These are phyloP conservation scores for Drosophila pallidifrons DNA, from an alignment of 1,140 invertebrate species.

Conservation along the genomic window DNA sequence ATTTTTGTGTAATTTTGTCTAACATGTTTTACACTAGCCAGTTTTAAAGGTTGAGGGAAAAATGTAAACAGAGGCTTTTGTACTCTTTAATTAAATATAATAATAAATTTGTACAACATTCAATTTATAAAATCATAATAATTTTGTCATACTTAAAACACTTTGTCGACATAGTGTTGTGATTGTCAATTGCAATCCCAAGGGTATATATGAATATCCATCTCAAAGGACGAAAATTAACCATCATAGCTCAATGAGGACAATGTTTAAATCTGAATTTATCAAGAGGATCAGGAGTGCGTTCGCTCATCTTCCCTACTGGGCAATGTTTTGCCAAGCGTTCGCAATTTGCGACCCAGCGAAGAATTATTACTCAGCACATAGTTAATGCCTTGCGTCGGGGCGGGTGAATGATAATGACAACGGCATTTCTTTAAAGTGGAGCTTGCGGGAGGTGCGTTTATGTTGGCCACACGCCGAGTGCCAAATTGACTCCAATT, in stretches of 20 bases:
- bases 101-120: slow-evolving; percentile 22
- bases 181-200: slow-evolving; percentile 23
- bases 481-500: neutral
- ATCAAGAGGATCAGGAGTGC: neutral
- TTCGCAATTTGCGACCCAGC: neutral
- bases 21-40: neutral
- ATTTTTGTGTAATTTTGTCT: neutral
- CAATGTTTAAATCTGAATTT: neutral
- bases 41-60: neutral
- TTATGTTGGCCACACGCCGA: neutral
- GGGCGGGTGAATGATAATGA: neutral
- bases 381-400: neutral
- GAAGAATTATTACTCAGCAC: neutral
- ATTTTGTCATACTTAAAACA: neutral
- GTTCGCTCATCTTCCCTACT: slow-evolving; percentile 3
- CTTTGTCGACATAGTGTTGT: neutral
- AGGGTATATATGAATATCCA: neutral
- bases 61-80: neutral
- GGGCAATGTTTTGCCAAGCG: neutral
- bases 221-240: slow-evolving; percentile 24
- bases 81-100: slow-evolving; percentile 1
- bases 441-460: neutral
- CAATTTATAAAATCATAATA: slow-evolving; percentile 18
- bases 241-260: neutral
- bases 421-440: slow-evolving; percentile 5